A percentile compares a stretch with the other conserved stretches of the same genome.
phyloP scores from a whole-genome alignment of 1,140 invertebrate species.

The Drosophila takahashii region DNA sequence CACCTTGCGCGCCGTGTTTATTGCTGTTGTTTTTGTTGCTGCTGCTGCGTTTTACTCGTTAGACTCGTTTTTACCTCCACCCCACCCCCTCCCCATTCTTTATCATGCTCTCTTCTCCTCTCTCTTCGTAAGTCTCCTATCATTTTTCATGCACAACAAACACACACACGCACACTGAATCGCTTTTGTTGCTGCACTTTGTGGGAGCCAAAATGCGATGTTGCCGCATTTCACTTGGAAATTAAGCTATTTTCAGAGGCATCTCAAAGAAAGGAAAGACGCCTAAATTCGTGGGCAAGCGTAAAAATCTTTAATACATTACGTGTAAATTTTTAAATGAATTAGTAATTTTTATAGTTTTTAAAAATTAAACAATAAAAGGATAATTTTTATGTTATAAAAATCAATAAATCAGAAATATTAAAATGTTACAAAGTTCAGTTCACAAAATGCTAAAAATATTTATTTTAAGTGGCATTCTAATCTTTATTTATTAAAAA shows the following conservation, averaged over 20 bases:
- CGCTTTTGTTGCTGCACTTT: slow-evolving; percentile 19
- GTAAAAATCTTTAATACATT: neutral
- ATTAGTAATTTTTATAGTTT: too few species aligned
- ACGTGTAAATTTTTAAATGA: too few species aligned
- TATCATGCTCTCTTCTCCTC: slow-evolving; percentile 28
- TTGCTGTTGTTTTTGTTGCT: slow-evolving; percentile 47
- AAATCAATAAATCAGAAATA: too few species aligned
- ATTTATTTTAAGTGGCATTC: too few species aligned
- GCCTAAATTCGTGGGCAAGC: neutral
- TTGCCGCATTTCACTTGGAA: slow-evolving; percentile 20
- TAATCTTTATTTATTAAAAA: too few species aligned
- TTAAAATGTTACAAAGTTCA: too few species aligned
- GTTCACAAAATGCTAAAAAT: too few species aligned
- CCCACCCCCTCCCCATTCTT: neutral
- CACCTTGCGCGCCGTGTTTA: slow-evolving; percentile 68
- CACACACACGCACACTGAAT: slow-evolving; percentile 15
- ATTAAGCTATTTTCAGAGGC: slow-evolving; percentile 27
- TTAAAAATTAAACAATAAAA: too few species aligned
- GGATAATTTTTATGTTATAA: too few species aligned
- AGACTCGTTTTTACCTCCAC: slow-evolving; percentile 60
- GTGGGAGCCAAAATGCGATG: slow-evolving; percentile 24
- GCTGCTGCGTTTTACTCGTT: slow-evolving; percentile 68
- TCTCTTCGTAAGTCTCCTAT: slow-evolving; percentile 47
- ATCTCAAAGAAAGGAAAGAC: slow-evolving; percentile 2
- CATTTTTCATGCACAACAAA: slow-evolving; percentile 66